A percentile compares a stretch with the other conserved stretches of the same genome.
Conservation (phyloP, 2,113 vertebrate species). For the Gallinago jamesoni region DNA sequence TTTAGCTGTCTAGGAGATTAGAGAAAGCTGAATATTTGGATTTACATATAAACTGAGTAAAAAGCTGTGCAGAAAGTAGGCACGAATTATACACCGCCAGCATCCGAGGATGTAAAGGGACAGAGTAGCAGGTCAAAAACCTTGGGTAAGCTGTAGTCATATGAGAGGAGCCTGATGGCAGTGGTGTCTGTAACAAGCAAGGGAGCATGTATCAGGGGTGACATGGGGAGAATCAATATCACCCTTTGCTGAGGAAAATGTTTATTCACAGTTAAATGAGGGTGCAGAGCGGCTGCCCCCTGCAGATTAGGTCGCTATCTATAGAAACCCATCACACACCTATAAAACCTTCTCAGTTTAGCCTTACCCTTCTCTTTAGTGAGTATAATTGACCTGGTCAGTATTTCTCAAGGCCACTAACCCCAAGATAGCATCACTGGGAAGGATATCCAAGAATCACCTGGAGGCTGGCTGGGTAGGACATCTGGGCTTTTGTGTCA, state of each 20-base stretch:
- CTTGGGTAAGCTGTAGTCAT: background rate
- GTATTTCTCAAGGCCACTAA: background rate
- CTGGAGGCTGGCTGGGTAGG: background rate
- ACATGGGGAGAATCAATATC: background rate
- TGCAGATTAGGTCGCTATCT: background rate
- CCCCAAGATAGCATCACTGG: background rate
- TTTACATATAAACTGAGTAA: background rate
- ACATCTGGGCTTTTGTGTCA: background rate
- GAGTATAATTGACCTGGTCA: background rate
- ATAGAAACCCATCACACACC: background rate
- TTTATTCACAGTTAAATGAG: background rate
- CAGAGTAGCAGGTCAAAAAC: background rate
- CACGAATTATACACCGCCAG: background rate
- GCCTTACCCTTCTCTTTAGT: background rate
- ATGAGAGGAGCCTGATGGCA: background rate
- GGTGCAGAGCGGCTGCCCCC: background rate
- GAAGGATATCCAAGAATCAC: background rate
- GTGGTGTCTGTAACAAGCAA: background rate
- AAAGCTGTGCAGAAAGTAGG: background rate
- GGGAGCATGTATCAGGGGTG: background rate
- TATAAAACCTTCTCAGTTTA: background rate
- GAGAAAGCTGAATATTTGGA: background rate
- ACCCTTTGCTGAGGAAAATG: background rate
- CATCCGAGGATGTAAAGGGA: background rate
- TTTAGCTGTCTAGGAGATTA: background rate